Evolutionary conservation across 2,797 vertebrate species (phyloP), one percentile per base, ranked within the genome.

Genomic region (Acanthurus leucopareius): DNA sequence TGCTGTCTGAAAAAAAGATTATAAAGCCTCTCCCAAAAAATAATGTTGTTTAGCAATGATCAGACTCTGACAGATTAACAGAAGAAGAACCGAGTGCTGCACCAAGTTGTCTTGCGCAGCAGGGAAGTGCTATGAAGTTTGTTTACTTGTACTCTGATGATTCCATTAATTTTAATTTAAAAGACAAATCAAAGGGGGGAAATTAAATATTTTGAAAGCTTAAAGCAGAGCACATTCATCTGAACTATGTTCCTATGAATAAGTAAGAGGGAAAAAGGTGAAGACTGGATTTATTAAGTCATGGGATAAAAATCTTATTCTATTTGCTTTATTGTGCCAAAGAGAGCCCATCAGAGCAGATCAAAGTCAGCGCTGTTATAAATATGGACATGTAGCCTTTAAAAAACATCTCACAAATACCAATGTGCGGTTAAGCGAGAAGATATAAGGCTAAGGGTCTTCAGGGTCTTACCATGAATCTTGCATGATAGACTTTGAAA

Each of bases 91-190:
- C 17, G 5, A 47, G 53, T 35, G 40, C 61, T 59, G 38, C 40
- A 56, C 32, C 14, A n/a, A 60, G 40, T 82, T 42, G 53, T 85
- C 63, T 61, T 15, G 11, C 80, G 69, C 68, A 75, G 57, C 79
- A 40, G 28, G 53, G 22, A 84, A 77, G 86, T 9, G 38, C 75
- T 89, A 76, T 87, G 79, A 89, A 76, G 80, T 84, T 82, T 91
- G 83, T 92, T 91, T 86, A 87, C 84, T 89, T 86, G 70, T 69
- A 72, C 72, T 81, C 58, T 83, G 74, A 84, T 86, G 70, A 71
- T 66, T 80, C 61, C 79, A 88, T 89, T 84, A 75, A 80, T 82
- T 75, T 67, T 77, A 67, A 80, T 88, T 87, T 87, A 85, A 84
- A 25, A 53, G 70, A 73, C 51, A 65, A 88, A 85, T 88, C 78